Evolutionary conservation across 1,140 invertebrate genomes (phyloP), one percentile per base, ranked within the genome.

Genomic region (Phymastichus coffea): DNA sequence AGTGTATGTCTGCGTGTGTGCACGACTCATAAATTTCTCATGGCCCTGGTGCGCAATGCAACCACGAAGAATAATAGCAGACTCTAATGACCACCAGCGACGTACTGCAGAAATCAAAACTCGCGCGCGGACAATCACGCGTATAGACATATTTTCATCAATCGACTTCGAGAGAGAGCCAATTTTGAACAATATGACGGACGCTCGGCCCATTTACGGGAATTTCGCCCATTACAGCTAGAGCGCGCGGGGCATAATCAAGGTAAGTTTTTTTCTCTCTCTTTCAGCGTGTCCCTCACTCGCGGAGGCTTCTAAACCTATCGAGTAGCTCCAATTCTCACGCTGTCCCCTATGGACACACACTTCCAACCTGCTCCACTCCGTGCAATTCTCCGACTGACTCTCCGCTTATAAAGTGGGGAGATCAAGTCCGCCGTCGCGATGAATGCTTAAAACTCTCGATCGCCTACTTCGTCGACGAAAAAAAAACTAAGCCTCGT

Each of bases 251-350:
- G 19, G 33, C 22, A 57, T 57, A 48, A 57, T 38, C 33, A 28
- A 47, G 54, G 44, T 48, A n/a, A 57, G 43, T 47, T 57, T 57
- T 57, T 40, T 47, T 43, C 30, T 15, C 22, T 8, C 7, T 22
- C 47, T 2, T 4, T 44, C 33, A 43, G 6, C 12, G 4, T 20
- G 2, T 14, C 12, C 28, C 6, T 15, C 37, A 40, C 10, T 4
- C 7, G 37, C n/a, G n/a, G n/a, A n/a, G n/a, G n/a, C n/a, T n/a
- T n/a, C n/a, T n/a, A n/a, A n/a, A n/a, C n/a, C n/a, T n/a, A n/a
- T n/a, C n/a, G n/a, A n/a, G 26, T 7, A 40, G 54, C 22, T 46
- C 54, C 44, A 47, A 40, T 57, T 57, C 54, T 57, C 54, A 57
- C 43, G 54, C 15, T 57, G 9, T 38, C 22, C 19, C 33, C 38